A percentile compares a stretch with the other conserved stretches of the same genome.
These are phyloP conservation scores for Garra rufa DNA, from an alignment of 2,113 vertebrate genomes.

Conservation along the genomic window DNA sequence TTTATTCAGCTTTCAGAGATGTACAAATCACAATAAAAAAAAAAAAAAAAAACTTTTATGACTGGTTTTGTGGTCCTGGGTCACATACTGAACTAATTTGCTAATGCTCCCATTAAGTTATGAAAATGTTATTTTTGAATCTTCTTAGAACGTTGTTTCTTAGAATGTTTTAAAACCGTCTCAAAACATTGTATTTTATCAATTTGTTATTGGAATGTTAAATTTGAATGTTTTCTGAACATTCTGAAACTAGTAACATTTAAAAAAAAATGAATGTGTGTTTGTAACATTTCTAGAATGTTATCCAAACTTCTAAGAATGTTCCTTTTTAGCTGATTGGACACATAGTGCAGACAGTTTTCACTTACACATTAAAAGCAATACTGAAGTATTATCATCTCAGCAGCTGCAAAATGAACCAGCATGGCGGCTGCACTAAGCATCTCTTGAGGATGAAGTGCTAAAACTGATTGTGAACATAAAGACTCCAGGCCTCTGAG, in stretches of 20 bases:
- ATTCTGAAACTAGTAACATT: too few species aligned
- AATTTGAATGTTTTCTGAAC: not conserved
- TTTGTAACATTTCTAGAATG: not conserved
- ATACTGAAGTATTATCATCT: not conserved
- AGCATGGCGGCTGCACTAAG: not conserved
- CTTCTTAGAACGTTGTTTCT: too few species aligned
- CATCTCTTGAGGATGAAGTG: not conserved
- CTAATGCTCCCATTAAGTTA: not conserved
- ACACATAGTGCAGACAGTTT: not conserved
- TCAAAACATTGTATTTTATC: too few species aligned
- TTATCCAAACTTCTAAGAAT: too few species aligned
- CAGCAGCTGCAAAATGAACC: not conserved
- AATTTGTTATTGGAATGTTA: too few species aligned
- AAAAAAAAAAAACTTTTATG: too few species aligned
- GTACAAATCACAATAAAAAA: too few species aligned
- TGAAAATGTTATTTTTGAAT: not conserved
- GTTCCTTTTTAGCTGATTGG: not conserved
- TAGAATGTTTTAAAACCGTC: not conserved
- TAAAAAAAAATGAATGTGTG: not conserved
- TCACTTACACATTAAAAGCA: not conserved
- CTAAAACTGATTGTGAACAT: conserved; percentile 52
- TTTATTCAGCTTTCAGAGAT: too few species aligned
- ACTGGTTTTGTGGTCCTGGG: too few species aligned
- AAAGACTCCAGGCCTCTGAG: conserved; percentile 46
- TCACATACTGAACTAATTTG: not conserved